A percentile compares a stretch with the other conserved stretches of the same genome.
phyloP scores from a whole-genome alignment of 2,797 vertebrate species.

The Ctenopoma multispine region DNA sequence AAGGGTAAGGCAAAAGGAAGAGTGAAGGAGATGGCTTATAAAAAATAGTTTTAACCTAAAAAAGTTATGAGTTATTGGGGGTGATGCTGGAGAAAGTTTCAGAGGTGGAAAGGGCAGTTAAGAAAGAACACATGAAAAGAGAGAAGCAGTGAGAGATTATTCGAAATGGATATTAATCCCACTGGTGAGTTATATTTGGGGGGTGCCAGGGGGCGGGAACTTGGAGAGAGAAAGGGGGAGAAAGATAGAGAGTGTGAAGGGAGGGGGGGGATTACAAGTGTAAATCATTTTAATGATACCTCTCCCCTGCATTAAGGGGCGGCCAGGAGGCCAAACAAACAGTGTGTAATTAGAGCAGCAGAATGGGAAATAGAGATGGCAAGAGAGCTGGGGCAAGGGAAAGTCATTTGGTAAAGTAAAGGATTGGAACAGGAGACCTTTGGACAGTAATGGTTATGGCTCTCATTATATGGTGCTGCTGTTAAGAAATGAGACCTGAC shows the following conservation, averaged over 20 bases:
- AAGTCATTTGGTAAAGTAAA: constrained; percentile 79
- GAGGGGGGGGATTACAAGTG: constrained; percentile 65
- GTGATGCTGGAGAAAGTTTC: constrained; percentile 30
- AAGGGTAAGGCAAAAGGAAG: constrained; percentile 10
- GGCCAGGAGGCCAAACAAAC: constrained; percentile 81
- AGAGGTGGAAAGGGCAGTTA: constrained; percentile 58
- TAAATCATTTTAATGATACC: constrained; percentile 81
- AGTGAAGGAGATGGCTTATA: constrained; percentile 19
- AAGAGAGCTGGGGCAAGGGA: constrained; percentile 56
- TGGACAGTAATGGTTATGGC: constrained; percentile 74
- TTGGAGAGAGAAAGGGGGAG: constrained; percentile 7
- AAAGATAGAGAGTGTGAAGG: background rate
- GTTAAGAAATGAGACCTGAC: constrained; percentile 69
- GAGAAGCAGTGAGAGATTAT: constrained; percentile 62
- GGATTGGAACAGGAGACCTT: constrained; percentile 74
- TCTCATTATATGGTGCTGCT: constrained; percentile 71
- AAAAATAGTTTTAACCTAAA: constrained; percentile 39
- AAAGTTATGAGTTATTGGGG: constrained; percentile 24
- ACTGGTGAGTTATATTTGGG: constrained; percentile 66
- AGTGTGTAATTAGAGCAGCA: constrained; percentile 78
- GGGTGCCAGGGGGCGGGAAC: constrained; percentile 46
- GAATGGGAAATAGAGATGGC: constrained; percentile 67
- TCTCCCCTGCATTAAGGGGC: constrained; percentile 73
- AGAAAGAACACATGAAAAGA: constrained; percentile 39
- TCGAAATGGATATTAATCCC: constrained; percentile 71